Percentiles rank a stretch among this genome's conserved stretches.
These are phyloP conservation scores for Ganaspis sp. DNA, from an alignment of 1,140 invertebrate species.

Conservation along the genomic window DNA sequence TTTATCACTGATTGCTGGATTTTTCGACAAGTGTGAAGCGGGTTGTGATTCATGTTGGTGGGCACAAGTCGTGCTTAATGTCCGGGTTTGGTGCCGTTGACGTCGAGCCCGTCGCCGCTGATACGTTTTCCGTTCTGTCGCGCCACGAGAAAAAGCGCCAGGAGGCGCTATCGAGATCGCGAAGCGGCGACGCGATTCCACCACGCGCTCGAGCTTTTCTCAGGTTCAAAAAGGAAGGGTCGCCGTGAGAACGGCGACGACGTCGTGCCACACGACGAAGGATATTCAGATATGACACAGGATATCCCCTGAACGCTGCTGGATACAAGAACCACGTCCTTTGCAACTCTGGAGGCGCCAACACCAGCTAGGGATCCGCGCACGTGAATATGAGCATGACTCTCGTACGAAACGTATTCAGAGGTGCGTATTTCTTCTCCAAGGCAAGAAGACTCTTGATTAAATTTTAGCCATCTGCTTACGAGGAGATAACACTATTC, in stretches of 20 bases:
- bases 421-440: slow-evolving; percentile 62
- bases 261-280: slow-evolving; percentile 1
- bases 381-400: slow-evolving; percentile 76
- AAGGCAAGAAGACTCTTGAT: too few relatives aligned
- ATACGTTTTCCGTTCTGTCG: slow-evolving; percentile 9
- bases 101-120: slow-evolving; percentile 11
- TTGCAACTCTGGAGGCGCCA: not conserved
- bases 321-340: not conserved
- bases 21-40: too few relatives aligned
- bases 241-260: slow-evolving; percentile 14
- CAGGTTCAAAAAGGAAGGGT: slow-evolving; percentile 32
- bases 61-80: slow-evolving; percentile 13
- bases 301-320: not conserved
- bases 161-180: slow-evolving; percentile 24
- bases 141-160: slow-evolving; percentile 17
- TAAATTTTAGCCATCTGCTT: too few relatives aligned
- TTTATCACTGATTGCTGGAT: too few relatives aligned
- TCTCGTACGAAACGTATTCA: slow-evolving; percentile 72
- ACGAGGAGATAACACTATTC: too few relatives aligned
- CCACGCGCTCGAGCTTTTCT: slow-evolving; percentile 25
- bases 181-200: slow-evolving; percentile 27
- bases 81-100: slow-evolving; percentile 11
- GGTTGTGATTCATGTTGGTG: not conserved
- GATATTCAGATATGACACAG: slow-evolving; percentile 13
- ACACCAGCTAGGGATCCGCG: slow-evolving; percentile 22